These are phyloP conservation scores for Gerris lacustris DNA, from an alignment of 2,888 invertebrate genomes.

Conservation along the genomic window DNA sequence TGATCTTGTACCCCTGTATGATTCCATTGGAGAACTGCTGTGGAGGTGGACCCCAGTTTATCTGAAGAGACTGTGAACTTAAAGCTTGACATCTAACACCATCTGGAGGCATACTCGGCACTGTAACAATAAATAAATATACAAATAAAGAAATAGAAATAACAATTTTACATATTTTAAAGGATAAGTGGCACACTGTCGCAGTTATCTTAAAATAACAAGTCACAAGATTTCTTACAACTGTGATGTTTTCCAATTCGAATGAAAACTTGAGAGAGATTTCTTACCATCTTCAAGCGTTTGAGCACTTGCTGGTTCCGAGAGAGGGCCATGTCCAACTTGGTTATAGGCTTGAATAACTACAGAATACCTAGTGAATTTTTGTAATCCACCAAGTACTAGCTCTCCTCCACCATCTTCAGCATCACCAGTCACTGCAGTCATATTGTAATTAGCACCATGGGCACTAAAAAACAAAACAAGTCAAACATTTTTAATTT, in stretches of 20 bases:
- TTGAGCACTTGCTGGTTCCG: conserved; percentile 53
- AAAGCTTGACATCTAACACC: conserved; percentile 62
- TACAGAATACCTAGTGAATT: conserved; percentile 54
- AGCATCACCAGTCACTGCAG: conserved; percentile 54
- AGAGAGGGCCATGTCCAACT: conserved; percentile 58
- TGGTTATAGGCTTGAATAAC: conserved; percentile 63
- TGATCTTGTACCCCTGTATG: conserved; percentile 60
- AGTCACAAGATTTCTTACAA: no score
- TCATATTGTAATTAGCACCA: conserved; percentile 48
- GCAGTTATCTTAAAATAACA: no score
- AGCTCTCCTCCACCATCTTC: conserved; percentile 55
- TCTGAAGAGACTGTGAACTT: conserved; percentile 61
- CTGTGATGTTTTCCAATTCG: no score
- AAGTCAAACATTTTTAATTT: neutral
- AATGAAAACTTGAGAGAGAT: neutral
- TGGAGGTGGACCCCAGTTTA: conserved; percentile 69
- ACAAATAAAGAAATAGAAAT: conserved; percentile 4
- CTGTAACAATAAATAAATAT: conserved; percentile 38
- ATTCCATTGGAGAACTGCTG: conserved; percentile 60
- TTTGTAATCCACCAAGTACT: conserved; percentile 48
- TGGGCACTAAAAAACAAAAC: conserved; percentile 18
- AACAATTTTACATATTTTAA: neutral
- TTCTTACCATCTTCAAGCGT: conserved; percentile 59
- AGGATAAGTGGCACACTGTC: no score
- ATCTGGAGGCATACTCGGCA: conserved; percentile 65